Conservation (phyloP, 2,113 vertebrate species). For the Chrysochloris asiatica region DNA sequence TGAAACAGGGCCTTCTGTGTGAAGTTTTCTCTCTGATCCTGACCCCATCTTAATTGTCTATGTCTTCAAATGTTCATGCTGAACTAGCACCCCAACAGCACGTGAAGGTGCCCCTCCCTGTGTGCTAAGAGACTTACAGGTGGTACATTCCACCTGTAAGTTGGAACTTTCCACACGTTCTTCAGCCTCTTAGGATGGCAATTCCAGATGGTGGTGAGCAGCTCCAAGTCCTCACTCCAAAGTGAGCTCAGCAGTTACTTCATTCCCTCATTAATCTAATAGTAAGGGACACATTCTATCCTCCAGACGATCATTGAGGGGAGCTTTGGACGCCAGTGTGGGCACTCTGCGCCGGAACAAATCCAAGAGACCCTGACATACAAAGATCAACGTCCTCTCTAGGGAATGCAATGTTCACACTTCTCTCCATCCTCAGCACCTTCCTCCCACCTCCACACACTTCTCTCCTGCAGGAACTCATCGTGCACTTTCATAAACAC, state of each 20-base stretch:
- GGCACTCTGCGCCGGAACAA: background rate
- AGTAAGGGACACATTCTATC: background rate
- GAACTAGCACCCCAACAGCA: background rate
- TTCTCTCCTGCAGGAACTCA: rapidly evolving
- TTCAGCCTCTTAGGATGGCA: background rate
- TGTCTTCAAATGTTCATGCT: background rate
- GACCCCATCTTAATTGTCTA: background rate
- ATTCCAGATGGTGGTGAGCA: background rate
- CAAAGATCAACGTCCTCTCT: rapidly evolving
- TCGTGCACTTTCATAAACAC: rapidly evolving
- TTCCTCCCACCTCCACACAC: too few species aligned
- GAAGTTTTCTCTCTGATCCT: background rate
- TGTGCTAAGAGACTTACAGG: background rate
- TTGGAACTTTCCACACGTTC: too few species aligned
- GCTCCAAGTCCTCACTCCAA: rapidly evolving
- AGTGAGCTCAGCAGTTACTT: background rate
- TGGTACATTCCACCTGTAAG: background rate
- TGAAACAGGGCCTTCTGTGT: background rate
- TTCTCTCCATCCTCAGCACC: too few species aligned
- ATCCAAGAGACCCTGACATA: background rate
- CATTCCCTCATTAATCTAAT: background rate
- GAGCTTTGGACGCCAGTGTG: rapidly evolving
- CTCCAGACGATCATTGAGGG: background rate
- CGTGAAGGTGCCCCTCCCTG: rapidly evolving
- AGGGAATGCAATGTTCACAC: background rate